Evolutionary conservation across 2,888 invertebrate genomes (phyloP), one percentile per base, ranked within the genome.

Genomic region (Brassicogethes aeneus): DNA sequence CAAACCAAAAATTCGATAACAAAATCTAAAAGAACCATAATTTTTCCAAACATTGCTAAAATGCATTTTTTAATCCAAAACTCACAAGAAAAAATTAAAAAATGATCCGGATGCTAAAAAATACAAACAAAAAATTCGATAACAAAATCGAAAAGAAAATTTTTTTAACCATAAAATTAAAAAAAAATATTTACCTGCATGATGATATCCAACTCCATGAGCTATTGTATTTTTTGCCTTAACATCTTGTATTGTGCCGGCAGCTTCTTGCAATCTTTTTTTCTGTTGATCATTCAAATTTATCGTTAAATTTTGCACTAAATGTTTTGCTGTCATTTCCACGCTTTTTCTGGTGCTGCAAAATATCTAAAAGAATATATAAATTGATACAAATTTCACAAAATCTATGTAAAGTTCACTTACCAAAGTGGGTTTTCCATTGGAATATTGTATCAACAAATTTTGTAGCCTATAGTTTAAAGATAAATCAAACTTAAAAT

Each of bases 301-400:
- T 33, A 80, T 75, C 14, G 77, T 75, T 10, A 79, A 61, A 50
- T 79, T 76, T 45, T 75, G 72, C 2, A 75, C 71, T 29, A 88
- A 57, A 14, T 77, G 75, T 36, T 74, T 74, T 0, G 82, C 80
- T 5, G 85, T 80, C 64, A 85, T 75, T 46, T 75, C 68, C 0
- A 82, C 81, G 51, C 83, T 78, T 64, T 86, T 87, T 37, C 88
- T 69, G 0, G 85, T 85, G 50, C 80, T 81, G 62, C 86, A 87
- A 61, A 88, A 88, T 67, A 83, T 78, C 80, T 80, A 48, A 15
- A 56, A 55, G 37, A 42, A 3, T 16, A 32, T 12, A 8, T 32
- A 13, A 10, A 32, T 32, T 32, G 13, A 12, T 32, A 32, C 5
- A 32, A 14, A 15, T 35, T 3, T 33, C 23, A 23, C 7, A 23